These are phyloP conservation scores for Lordiphosa clarofinis DNA, from an alignment of 1,140 invertebrate genomes.

Conservation along the genomic window DNA sequence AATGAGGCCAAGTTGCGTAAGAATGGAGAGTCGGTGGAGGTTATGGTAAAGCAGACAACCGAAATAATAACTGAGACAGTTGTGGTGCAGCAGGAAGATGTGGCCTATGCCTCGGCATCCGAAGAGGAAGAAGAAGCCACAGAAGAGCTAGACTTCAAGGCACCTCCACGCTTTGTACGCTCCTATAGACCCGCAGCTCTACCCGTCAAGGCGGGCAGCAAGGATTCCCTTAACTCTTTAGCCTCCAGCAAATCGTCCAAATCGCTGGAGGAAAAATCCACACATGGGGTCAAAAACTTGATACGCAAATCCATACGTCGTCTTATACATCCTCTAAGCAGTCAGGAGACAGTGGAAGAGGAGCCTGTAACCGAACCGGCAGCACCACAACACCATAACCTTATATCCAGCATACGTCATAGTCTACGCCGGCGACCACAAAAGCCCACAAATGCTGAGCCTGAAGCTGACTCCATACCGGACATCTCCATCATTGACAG, in stretches of 20 bases:
- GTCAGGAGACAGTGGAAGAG: constrained; percentile 3
- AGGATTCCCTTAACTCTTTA: constrained; percentile 61
- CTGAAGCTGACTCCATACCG: constrained; percentile 2
- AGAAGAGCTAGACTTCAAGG: constrained; percentile 56
- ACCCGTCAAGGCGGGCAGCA: constrained; percentile 46
- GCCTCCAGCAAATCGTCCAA: constrained; percentile 43
- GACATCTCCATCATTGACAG: constrained; percentile 72
- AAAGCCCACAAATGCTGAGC: constrained; percentile 21
- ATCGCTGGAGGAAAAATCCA: constrained; percentile 3
- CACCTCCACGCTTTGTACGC: constrained; percentile 67
- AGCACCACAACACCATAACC: background rate
- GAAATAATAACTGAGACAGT: constrained; percentile 24
- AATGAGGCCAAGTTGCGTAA: constrained; percentile 76
- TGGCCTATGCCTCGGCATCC: constrained; percentile 68
- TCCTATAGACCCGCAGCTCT: constrained; percentile 50
- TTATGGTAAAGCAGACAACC: constrained; percentile 14
- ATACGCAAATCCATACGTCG: constrained; percentile 73
- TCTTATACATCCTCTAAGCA: constrained; percentile 56
- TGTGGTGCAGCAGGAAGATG: constrained; percentile 28
- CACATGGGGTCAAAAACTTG: constrained; percentile 48
- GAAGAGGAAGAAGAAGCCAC: constrained; percentile 42
- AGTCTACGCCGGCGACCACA: constrained; percentile 65
- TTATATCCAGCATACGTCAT: constrained; percentile 47
- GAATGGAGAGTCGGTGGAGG: constrained; percentile 39
- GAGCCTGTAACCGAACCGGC: background rate